These are phyloP conservation scores for Atta texana DNA, from an alignment of 1,140 invertebrate species.

Conservation along the genomic window DNA sequence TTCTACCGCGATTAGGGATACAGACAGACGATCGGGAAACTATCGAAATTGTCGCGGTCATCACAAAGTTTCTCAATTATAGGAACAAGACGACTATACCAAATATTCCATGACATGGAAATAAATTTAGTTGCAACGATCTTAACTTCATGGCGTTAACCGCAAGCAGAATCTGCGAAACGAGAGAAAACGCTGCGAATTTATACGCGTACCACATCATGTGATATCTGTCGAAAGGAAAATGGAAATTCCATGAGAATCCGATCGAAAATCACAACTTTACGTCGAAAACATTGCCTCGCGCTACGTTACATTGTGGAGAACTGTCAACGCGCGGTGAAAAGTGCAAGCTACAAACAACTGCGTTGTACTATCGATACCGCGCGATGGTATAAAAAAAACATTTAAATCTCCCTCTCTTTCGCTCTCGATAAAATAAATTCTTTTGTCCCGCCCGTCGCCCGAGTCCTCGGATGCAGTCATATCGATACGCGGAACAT, in stretches of 20 bases:
- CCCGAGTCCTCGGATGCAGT: constrained; percentile 43
- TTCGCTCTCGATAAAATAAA: constrained; percentile 44
- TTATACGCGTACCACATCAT: not conserved
- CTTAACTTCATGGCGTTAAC: not conserved
- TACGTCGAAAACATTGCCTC: constrained; percentile 35
- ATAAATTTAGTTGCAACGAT: not conserved
- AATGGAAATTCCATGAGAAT: constrained; percentile 3
- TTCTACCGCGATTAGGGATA: constrained; percentile 14
- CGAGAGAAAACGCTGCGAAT: not conserved
- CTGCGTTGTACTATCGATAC: constrained; percentile 48
- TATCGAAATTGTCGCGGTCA: constrained; percentile 11
- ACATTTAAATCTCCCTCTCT: constrained; percentile 47
- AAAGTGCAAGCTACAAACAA: constrained; percentile 52
- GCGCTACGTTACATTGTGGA: constrained; percentile 35
- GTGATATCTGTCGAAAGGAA: constrained; percentile 44
- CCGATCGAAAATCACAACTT: constrained; percentile 28
- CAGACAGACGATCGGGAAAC: not conserved
- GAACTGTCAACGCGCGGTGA: constrained; percentile 44
- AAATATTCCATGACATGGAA: not conserved
- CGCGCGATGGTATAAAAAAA: constrained; percentile 43
- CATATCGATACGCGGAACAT: constrained; percentile 45
- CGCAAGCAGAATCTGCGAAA: not conserved
- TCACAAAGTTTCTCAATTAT: constrained; percentile 18
- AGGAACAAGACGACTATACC: not conserved
- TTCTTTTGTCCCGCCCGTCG: constrained; percentile 45